These are phyloP conservation scores for Spea multiplicata DNA, from an alignment of 2,113 vertebrate species.

Conservation along the genomic window DNA sequence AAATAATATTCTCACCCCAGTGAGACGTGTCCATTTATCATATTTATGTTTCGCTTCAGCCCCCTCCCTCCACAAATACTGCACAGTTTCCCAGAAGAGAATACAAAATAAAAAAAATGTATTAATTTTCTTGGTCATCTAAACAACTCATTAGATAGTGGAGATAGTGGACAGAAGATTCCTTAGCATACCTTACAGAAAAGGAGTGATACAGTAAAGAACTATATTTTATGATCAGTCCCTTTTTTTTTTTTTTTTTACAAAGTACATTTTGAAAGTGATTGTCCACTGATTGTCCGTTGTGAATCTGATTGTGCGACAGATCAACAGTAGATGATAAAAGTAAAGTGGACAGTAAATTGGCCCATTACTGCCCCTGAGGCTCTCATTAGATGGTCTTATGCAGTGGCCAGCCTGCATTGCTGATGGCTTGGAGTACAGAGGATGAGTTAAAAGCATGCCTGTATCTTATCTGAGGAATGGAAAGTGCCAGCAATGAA, in stretches of 20 bases:
- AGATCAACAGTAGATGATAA: conserved; percentile 18
- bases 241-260: neutral
- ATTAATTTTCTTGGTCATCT: neutral
- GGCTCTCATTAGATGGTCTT: conserved; percentile 30
- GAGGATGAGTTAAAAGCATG: conserved; percentile 35
- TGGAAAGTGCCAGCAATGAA: conserved; percentile 28
- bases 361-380: conserved; percentile 39
- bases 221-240: too few relatives aligned
- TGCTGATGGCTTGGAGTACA: conserved; percentile 6
- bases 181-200: neutral
- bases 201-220: too few relatives aligned
- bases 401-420: conserved; percentile 4
- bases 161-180: neutral
- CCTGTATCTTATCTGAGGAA: conserved; percentile 22
- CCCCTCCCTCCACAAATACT: too few relatives aligned
- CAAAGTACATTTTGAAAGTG: conserved; percentile 18
- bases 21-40: conserved; percentile 28
- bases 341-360: conserved; percentile 25
- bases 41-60: conserved; percentile 14
- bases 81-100: too few relatives aligned
- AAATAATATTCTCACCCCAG: conserved; percentile 38
- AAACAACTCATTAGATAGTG: neutral
- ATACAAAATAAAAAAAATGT: neutral
- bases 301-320: conserved; percentile 34
- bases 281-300: conserved; percentile 41